These are phyloP conservation scores for Eueremaeus valkanovi DNA, from an alignment of 2,888 invertebrate genomes.

Conservation along the genomic window DNA sequence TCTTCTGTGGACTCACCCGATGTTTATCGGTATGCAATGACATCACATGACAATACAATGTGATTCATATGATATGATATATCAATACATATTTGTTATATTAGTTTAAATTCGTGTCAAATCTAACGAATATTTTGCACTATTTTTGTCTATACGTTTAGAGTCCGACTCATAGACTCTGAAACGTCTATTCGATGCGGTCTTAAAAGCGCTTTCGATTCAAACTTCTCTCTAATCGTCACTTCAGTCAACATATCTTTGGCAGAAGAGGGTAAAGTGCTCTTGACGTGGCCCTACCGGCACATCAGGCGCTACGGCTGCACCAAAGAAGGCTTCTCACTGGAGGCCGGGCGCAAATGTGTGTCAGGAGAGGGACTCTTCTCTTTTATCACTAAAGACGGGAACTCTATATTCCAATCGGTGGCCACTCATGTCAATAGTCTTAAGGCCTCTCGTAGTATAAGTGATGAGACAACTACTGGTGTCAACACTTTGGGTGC, in stretches of 20 bases:
- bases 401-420: slow-evolving; percentile 38
- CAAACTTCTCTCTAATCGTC: slow-evolving; percentile 45
- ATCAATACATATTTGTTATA: too few relatives aligned
- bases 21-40: slow-evolving; percentile 27
- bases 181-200: slow-evolving; percentile 47
- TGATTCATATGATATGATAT: too few relatives aligned
- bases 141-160: slow-evolving; percentile 34
- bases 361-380: slow-evolving; percentile 50
- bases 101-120: too few relatives aligned
- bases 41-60: neutral
- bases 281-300: slow-evolving; percentile 49
- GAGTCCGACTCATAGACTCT: slow-evolving; percentile 46
- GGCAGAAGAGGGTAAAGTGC: slow-evolving; percentile 40
- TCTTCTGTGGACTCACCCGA: slow-evolving; percentile 47
- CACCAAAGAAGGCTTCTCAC: slow-evolving; percentile 48
- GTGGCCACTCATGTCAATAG: slow-evolving; percentile 40
- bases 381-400: slow-evolving; percentile 44
- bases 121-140: too few relatives aligned
- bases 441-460: slow-evolving; percentile 27
- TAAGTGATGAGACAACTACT: neutral
- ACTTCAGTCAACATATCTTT: slow-evolving; percentile 46
- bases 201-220: slow-evolving; percentile 40
- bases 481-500: neutral
- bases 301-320: slow-evolving; percentile 50
- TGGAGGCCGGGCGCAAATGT: slow-evolving; percentile 52